A percentile compares a stretch with the other conserved stretches of the same genome.
Conservation (phyloP, 2,888 invertebrate species). For the Priocnemis perturbator region DNA sequence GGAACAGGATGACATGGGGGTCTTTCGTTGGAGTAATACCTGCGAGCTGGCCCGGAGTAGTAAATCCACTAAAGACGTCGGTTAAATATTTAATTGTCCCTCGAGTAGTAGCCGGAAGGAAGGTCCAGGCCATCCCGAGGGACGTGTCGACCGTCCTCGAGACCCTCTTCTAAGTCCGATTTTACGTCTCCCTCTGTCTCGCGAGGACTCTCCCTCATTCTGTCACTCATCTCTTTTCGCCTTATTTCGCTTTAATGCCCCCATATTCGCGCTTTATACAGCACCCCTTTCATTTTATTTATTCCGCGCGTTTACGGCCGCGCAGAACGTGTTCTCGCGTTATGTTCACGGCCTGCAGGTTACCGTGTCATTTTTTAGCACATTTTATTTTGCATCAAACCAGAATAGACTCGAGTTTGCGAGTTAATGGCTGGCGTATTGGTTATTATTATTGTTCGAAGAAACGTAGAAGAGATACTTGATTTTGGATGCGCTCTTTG, state of each 20-base stretch:
- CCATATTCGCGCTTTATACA: constrained; percentile 9
- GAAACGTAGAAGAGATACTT: too few relatives aligned
- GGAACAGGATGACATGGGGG: too few relatives aligned
- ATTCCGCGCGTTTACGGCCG: too few relatives aligned
- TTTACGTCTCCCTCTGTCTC: constrained; percentile 14
- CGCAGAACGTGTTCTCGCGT: too few relatives aligned
- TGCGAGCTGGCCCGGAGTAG: constrained; percentile 25
- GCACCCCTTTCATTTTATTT: constrained; percentile 20
- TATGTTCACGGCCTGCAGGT: too few relatives aligned
- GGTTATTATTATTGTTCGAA: too few relatives aligned
- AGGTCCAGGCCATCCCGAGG: constrained; percentile 6
- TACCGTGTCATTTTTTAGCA: too few relatives aligned
- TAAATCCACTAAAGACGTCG: constrained; percentile 56
- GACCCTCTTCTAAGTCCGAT: background rate
- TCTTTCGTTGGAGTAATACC: too few relatives aligned
- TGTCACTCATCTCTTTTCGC: constrained; percentile 11
- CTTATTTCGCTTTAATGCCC: background rate
- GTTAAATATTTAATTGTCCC: constrained; percentile 59
- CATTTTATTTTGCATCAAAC: too few relatives aligned
- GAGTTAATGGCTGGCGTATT: too few relatives aligned
- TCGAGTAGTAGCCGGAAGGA: constrained; percentile 33
- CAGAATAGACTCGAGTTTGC: too few relatives aligned
- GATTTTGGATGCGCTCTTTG: too few relatives aligned
- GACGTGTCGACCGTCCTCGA: background rate
- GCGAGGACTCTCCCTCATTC: constrained; percentile 6